Base-by-base conservation (phyloP, 2,888 invertebrate species). In the Lasioglossum vierecki region DNA sequence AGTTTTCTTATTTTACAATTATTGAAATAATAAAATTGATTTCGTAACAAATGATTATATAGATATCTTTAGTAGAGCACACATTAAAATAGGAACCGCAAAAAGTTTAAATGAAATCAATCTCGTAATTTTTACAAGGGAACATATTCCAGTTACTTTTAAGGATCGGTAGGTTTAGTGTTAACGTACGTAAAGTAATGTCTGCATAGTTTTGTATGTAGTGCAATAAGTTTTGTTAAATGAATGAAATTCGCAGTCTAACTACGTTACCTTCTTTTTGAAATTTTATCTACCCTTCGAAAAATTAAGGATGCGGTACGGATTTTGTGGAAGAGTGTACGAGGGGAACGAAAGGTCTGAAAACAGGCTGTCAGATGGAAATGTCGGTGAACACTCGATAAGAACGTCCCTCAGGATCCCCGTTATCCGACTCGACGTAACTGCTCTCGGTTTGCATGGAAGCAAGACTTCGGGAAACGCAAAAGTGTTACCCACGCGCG, bases 311-410 rank as follows among this genome's bases (percentile, higher is more conserved):
- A 49, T 15, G 2, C 41, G 41, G 9, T 41, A 41, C 9, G 44
- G 11, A 22, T 53, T 22, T 8, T 22, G 22, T 22, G 22, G 22
- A 22, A 22, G 1, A n/a, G n/a, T 11, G 4, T 57, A n/a, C 57
- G 53, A 72, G 66, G 60, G 63, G 13, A 5, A 41, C 30, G 68
- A 57, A 57, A 57, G 57, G n/a, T 9, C 39, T 44, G 66, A 72
- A 80, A 63, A 53, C 60, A 30, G 78, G 77, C 63, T 60, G 83
- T 68, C 72, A 66, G 76, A 83, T 81, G 77, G 63, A 63, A 89
- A 88, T 85, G 78, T 63, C 70, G 68, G 81, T 35, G 78, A 85
- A 86, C 85, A 71, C 71, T 53, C 78, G 86, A 89, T 86, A 88
- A 89, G 84, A 87, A 76, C 60, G 76, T 86, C 85, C 76, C 87